Evolutionary conservation across 2,113 vertebrate genomes (phyloP), one percentile per base, ranked within the genome.

Genomic region (Entelurus aequoreus): DNA sequence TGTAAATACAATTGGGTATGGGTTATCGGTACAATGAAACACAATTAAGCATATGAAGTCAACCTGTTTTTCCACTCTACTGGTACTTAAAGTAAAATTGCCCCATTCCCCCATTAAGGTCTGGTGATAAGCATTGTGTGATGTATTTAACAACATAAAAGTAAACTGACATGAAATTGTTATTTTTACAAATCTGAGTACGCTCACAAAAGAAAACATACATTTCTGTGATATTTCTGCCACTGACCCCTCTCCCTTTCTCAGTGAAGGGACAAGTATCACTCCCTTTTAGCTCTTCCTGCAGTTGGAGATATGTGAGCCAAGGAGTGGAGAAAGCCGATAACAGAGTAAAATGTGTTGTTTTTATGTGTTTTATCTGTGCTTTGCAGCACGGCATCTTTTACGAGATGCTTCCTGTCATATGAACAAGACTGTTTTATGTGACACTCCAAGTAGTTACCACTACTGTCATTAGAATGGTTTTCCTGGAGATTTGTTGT

Each of bases 371-470:
- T 49, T 66, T 62, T 74, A 71, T 75, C 61, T 70, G 37, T 67
- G 63, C 52, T 69, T n/a, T 49, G 46, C 48, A 50, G 14, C 70
- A 53, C 51, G 68, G 56, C 11, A 12, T 44, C 71, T 78, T 85
- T 80, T 84, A 77, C 54, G 69, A 68, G 69, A 74, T 72, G 63
- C 71, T 75, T 74, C 40, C 75, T 78, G 62, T 70, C 36, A n/a
- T 73, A 69, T 83, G 54, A 67, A 77, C 56, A 69, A 73, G 72
- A 65, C 60, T 42, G 65, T 69, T 81, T 89, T 86, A 87, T 87
- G 74, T 75, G 72, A 72, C 65, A 76, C 72, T 84, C 76, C 55
- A 67, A 65, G 60, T 81, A 81, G 89, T 88, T 89, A 82, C 75
- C 76, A 68, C 65, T 49, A 65, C 72, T 78, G 77, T 82, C 79